These are phyloP conservation scores for Tachysurus vachellii DNA, from an alignment of 2,113 vertebrate species.

Conservation along the genomic window DNA sequence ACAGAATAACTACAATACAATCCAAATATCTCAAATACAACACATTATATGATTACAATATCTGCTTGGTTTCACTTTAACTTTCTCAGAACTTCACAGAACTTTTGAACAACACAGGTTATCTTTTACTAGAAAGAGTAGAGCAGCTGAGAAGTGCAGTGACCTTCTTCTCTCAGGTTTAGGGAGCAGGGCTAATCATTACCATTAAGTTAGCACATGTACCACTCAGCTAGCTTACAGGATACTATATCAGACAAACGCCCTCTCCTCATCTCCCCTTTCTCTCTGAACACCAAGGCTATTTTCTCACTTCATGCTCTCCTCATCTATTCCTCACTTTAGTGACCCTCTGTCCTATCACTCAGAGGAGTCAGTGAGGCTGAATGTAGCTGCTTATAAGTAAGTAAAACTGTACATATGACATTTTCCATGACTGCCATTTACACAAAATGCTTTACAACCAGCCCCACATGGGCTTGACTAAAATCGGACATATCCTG, in stretches of 20 bases:
- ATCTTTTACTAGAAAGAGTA: slow-evolving; percentile 10
- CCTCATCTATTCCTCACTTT: slow-evolving; percentile 47
- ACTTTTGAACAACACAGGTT: background rate
- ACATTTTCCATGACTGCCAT: slow-evolving; percentile 72
- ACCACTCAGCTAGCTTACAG: slow-evolving; percentile 51
- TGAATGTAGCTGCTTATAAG: slow-evolving; percentile 63
- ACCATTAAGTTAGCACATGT: slow-evolving; percentile 57
- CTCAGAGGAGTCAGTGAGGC: slow-evolving; percentile 22
- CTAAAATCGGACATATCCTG: background rate
- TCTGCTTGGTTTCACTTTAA: background rate
- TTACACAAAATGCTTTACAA: slow-evolving; percentile 69
- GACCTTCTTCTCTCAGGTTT: slow-evolving; percentile 59
- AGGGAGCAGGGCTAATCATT: slow-evolving; percentile 64
- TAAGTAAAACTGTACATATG: slow-evolving; percentile 68
- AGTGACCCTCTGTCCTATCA: slow-evolving; percentile 27
- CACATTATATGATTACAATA: background rate
- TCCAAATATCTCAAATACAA: background rate
- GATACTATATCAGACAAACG: slow-evolving; percentile 58
- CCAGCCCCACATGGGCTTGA: slow-evolving; percentile 60
- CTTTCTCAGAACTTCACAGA: background rate
- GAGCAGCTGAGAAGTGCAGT: slow-evolving; percentile 37
- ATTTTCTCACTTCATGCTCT: slow-evolving; percentile 52
- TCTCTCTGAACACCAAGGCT: slow-evolving; percentile 22
- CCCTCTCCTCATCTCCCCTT: background rate
- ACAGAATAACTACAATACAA: background rate